Conservation (phyloP, 1,140 invertebrate species). For the Lycorma delicatula region DNA sequence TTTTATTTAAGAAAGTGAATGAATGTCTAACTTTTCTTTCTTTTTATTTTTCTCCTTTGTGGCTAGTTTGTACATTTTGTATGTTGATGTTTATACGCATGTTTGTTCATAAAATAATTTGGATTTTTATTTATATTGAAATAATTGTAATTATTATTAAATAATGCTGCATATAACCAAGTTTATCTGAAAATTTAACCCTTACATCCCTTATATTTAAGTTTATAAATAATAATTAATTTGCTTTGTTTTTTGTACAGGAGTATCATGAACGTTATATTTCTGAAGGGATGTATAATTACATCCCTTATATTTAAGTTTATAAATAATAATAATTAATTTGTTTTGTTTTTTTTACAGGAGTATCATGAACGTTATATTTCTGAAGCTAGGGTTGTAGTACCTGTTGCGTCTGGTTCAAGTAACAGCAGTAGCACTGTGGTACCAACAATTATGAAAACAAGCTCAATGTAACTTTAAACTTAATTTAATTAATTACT, state of each 20-base stretch:
- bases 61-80: no score
- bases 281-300: neutral
- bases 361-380: constrained; percentile 22
- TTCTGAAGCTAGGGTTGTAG: neutral
- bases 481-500: no score
- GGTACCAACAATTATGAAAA: constrained; percentile 19
- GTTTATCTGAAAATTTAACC: no score
- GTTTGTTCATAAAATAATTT: no score
- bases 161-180: no score
- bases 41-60: neutral
- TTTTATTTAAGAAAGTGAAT: neutral
- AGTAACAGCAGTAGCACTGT: neutral
- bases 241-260: neutral
- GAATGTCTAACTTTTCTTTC: neutral
- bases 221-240: neutral
- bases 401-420: neutral
- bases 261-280: neutral
- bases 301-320: neutral
- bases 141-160: no score
- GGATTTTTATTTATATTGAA: no score
- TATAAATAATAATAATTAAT: neutral
- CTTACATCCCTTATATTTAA: neutral
- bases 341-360: constrained; percentile 12
- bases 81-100: no score
- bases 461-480: constrained; percentile 18